These are phyloP conservation scores for Sialis fuliginosa DNA, from an alignment of 2,888 invertebrate species.

Conservation along the genomic window DNA sequence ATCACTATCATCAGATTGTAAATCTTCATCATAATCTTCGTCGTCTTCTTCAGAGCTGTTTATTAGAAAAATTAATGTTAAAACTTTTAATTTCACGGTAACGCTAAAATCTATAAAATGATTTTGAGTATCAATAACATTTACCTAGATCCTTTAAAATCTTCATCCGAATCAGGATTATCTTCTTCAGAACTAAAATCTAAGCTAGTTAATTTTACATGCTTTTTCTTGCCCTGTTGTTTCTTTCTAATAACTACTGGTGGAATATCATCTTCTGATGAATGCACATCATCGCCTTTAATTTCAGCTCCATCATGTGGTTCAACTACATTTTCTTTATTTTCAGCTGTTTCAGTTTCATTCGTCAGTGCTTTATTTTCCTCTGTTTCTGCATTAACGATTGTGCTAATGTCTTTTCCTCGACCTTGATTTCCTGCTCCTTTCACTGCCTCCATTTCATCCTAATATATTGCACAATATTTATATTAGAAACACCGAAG, in stretches of 20 bases:
- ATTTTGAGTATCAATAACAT: conserved; percentile 10
- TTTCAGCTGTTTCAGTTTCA: conserved; percentile 13
- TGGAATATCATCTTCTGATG: conserved; percentile 18
- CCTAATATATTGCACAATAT: conserved; percentile 23
- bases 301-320: conserved; percentile 9
- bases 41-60: conserved; percentile 33
- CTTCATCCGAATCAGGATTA: conserved; percentile 72
- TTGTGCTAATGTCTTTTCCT: conserved; percentile 86
- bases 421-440: conserved; percentile 67
- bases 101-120: neutral
- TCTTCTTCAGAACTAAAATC: conserved; percentile 67
- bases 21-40: conserved; percentile 31
- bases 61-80: conserved; percentile 4
- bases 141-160: conserved; percentile 71
- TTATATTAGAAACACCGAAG: neutral
- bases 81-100: neutral
- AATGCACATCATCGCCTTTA: conserved; percentile 9
- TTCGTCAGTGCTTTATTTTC: conserved; percentile 14
- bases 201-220: conserved; percentile 59
- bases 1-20: conserved; percentile 36
- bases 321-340: conserved; percentile 7
- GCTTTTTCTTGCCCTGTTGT: conserved; percentile 35
- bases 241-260: conserved; percentile 13
- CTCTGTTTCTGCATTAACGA: conserved; percentile 50
- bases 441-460: conserved; percentile 55